Conservation (phyloP, 2,888 invertebrate genomes). For the Drosophila yooni region DNA sequence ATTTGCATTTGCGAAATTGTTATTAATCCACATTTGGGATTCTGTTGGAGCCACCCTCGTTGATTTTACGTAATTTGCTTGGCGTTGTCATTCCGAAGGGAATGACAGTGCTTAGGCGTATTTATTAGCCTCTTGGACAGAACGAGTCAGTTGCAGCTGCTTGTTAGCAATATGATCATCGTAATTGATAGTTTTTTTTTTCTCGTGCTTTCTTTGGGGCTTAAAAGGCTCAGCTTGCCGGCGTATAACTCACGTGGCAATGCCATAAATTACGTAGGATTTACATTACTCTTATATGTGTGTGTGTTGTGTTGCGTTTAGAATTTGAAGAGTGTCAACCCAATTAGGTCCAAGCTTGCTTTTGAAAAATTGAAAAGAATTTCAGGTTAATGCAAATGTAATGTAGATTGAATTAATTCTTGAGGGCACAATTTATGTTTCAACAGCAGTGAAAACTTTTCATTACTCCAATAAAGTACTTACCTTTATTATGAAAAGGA, state of each 20-base stretch:
- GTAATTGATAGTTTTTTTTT: slow-evolving; percentile 60
- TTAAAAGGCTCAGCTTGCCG: slow-evolving; percentile 36
- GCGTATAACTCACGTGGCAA: slow-evolving; percentile 45
- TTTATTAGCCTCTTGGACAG: slow-evolving; percentile 68
- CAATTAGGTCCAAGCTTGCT: neutral
- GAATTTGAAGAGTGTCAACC: slow-evolving; percentile 17
- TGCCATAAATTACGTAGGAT: slow-evolving; percentile 43
- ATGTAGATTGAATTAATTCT: neutral
- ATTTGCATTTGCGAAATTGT: neutral
- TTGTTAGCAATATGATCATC: slow-evolving; percentile 62
- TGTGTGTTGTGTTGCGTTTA: neutral
- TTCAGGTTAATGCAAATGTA: neutral
- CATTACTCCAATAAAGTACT: neutral
- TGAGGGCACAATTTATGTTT: neutral
- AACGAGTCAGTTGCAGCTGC: slow-evolving; percentile 50
- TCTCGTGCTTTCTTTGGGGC: slow-evolving; percentile 20
- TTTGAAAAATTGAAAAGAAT: neutral
- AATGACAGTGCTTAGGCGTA: slow-evolving; percentile 69
- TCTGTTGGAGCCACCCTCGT: slow-evolving; percentile 28
- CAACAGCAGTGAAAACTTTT: neutral
- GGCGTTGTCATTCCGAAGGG: slow-evolving; percentile 63
- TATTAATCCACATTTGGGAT: neutral
- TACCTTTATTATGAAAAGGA: neutral
- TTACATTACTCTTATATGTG: slow-evolving; percentile 22
- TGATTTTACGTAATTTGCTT: slow-evolving; percentile 70